Evolutionary conservation across 2,888 invertebrate species (phyloP).

Genomic region (Rotaria sp.): DNA sequence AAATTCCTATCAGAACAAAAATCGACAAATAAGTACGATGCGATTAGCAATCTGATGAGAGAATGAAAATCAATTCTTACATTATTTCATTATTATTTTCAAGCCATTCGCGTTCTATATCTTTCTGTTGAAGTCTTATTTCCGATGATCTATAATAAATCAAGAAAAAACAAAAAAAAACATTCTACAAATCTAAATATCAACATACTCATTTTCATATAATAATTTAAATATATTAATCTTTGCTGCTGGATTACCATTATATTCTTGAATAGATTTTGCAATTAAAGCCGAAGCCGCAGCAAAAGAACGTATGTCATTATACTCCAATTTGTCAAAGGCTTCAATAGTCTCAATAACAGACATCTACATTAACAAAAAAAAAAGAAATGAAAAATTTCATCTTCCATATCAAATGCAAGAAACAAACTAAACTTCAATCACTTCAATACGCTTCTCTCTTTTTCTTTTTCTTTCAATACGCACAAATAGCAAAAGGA

Average conservation of each 20-base stretch:
- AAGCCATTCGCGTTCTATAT: not conserved
- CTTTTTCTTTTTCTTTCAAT: too few species aligned
- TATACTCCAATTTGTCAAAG: not conserved
- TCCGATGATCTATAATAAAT: not conserved
- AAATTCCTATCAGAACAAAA: too few species aligned
- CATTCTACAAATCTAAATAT: too few species aligned
- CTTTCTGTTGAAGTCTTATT: not conserved
- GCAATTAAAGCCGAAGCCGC: not conserved
- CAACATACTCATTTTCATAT: too few species aligned
- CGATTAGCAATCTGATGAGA: too few species aligned
- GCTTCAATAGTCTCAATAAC: not conserved
- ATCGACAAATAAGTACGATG: too few species aligned
- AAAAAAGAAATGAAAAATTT: not conserved
- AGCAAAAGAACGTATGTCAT: not conserved
- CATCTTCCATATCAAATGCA: too few species aligned
- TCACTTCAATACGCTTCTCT: too few species aligned
- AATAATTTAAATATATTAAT: not conserved
- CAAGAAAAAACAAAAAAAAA: too few species aligned
- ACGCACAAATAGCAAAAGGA: too few species aligned
- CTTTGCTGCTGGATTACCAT: not conserved
- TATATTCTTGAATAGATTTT: not conserved
- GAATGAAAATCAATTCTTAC: too few species aligned
- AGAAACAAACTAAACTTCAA: too few species aligned
- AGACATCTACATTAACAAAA: not conserved
- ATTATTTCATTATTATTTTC: not conserved